These are phyloP conservation scores for Myiothlypis chrysogaster DNA, from an alignment of 2,797 vertebrate genomes.

Conservation along the genomic window DNA sequence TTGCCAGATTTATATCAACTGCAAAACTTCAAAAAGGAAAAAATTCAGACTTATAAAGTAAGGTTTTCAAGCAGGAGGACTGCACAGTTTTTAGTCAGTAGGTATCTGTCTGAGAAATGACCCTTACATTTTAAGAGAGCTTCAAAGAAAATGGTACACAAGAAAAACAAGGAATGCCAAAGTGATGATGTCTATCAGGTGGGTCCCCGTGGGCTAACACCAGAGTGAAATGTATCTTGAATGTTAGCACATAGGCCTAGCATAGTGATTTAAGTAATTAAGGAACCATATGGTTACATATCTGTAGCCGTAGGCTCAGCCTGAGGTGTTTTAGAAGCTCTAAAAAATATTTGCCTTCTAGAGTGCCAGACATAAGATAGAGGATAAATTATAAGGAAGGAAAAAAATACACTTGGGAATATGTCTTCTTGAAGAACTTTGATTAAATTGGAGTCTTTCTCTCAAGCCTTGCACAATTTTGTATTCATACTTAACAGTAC, in stretches of 20 bases:
- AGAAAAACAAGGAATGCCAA: neutral
- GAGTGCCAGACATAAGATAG: neutral
- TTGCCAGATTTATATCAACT: neutral
- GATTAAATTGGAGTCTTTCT: neutral
- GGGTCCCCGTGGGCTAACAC: neutral
- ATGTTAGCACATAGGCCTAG: neutral
- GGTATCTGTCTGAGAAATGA: neutral
- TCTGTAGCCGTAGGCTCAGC: conserved; percentile 33
- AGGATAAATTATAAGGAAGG: neutral
- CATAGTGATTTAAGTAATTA: conserved; percentile 30
- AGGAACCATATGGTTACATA: conserved; percentile 40
- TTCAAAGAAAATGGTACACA: neutral
- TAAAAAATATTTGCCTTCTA: conserved; percentile 43
- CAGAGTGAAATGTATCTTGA: neutral
- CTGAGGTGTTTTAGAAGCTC: conserved; percentile 49
- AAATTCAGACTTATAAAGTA: neutral
- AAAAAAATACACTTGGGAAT: neutral
- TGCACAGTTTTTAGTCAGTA: neutral
- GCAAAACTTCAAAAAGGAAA: neutral
- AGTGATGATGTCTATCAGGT: neutral
- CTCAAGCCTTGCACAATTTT: neutral
- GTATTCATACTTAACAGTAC: neutral
- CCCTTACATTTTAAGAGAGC: neutral
- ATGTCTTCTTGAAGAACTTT: neutral
- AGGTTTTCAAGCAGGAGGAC: neutral